Conservation (phyloP, 2,797 vertebrate species). For the Acanthurus leucopareius region DNA sequence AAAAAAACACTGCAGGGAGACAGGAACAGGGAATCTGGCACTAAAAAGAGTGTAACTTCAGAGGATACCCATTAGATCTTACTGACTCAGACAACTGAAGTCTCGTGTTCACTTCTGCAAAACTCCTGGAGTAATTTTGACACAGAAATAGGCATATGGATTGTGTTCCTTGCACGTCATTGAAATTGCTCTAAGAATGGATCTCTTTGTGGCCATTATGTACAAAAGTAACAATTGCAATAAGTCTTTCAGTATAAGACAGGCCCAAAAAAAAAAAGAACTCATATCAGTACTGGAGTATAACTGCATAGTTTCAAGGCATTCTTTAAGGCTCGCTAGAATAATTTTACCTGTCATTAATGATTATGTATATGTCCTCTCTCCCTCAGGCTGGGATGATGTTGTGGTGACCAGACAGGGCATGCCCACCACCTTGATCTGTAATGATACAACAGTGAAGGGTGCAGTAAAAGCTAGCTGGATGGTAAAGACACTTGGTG, state of each 20-base stretch:
- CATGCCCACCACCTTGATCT: constrained; percentile 67
- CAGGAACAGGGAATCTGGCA: constrained; percentile 5
- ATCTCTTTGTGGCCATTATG: neutral
- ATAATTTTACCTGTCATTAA: constrained; percentile 16
- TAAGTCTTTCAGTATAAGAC: neutral
- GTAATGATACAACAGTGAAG: constrained; percentile 54
- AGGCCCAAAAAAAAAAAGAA: neutral
- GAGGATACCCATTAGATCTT: constrained; percentile 17
- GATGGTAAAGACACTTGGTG: constrained; percentile 58
- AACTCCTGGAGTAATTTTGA: constrained; percentile 12
- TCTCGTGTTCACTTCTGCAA: constrained; percentile 7
- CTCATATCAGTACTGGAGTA: neutral
- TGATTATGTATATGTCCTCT: constrained; percentile 9
- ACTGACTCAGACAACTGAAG: constrained; percentile 15
- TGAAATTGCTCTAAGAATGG: neutral
- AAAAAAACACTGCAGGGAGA: constrained; percentile 12
- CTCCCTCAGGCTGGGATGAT: constrained; percentile 73
- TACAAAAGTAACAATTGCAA: neutral
- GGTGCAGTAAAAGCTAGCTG: constrained; percentile 71
- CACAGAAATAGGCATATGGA: constrained; percentile 11
- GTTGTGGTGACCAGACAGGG: constrained; percentile 71
- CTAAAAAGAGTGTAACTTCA: constrained; percentile 9
- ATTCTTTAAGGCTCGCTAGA: neutral
- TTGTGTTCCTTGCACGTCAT: neutral
- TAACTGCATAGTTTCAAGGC: neutral